Base-by-base conservation (phyloP, 1,140 invertebrate genomes). In the Heliconius eleuchia region DNA sequence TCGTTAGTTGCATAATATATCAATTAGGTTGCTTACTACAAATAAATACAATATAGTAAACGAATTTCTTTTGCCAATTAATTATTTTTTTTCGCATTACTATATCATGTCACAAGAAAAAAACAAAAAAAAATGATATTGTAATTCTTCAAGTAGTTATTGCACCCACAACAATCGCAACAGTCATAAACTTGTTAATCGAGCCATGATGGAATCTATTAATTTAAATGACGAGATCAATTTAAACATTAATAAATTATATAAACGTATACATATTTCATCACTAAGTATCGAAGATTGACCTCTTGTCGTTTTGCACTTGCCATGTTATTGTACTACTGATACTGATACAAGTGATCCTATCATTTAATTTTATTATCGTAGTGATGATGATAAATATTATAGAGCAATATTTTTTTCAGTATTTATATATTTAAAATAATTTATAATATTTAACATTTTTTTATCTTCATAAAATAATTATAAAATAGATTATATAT, bases 291-390 rank as follows among this genome's bases (percentile, higher is more conserved):
- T 72, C 50, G 50, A 71, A 78, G 72, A 78, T 78, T 78, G 77
- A 78, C 77, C 77, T 78, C 72, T 78, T 74, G 57, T 78, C 71
- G 52, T 73, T 78, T 78, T 74, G 77, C 71, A 74, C 72, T 78
- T 60, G 73, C 72, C 71, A 78, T 55, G 57, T 78, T 73, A 78
- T 78, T 74, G 39, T 50, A 66, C 60, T 66, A 66, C 60, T 66
- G 60, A 30, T 66, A 66, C 71, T 74, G 77, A 78, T 78, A 78
- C 52, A 73, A 73, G 52, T 60, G 55, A 73, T 50, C 46, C 50
- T 42, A 78, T 16, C 52, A 78, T 78, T 78, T 78, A 71, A 71
- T 78, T 73, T 78, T 27, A 42, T 73, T 52, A 39, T 42, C 37
- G 19, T 78, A 78, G 76, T 37, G 76, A 73, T 39, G 76, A 39